These are phyloP conservation scores for Aptenodytes patagonicus DNA, from an alignment of 2,113 vertebrate genomes.

Conservation along the genomic window DNA sequence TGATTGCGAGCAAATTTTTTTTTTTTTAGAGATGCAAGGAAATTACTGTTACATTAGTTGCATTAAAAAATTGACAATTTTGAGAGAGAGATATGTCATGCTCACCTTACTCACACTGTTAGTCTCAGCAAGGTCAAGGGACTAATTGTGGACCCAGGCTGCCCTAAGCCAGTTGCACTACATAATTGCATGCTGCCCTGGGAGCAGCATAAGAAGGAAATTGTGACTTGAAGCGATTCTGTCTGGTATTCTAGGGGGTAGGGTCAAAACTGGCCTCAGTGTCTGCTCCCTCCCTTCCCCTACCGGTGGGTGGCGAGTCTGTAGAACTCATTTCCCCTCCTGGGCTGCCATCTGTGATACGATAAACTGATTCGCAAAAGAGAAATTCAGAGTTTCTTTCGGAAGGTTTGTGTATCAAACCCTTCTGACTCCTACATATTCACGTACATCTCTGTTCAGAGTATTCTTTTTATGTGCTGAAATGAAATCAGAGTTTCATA, in stretches of 20 bases:
- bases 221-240: constrained; percentile 56
- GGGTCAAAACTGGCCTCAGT: constrained; percentile 27
- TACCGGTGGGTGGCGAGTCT: constrained; percentile 38
- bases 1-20: not conserved
- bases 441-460: not conserved
- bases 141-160: constrained; percentile 54
- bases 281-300: constrained; percentile 33
- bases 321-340: constrained; percentile 52
- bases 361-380: not conserved
- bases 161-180: constrained; percentile 54
- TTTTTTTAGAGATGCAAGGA: constrained; percentile 33
- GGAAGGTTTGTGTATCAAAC: not conserved
- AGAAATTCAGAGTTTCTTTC: not conserved
- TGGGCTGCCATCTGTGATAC: constrained; percentile 50
- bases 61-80: constrained; percentile 71
- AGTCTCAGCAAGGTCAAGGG: constrained; percentile 57
- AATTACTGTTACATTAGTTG: constrained; percentile 54
- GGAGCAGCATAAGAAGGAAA: constrained; percentile 40
- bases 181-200: constrained; percentile 57
- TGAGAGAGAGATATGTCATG: constrained; percentile 52
- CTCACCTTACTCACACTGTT: constrained; percentile 46
- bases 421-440: not conserved
- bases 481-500: not conserved
- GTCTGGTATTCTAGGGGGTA: not conserved
- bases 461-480: not conserved